phyloP scores from a whole-genome alignment of 37 sponge, comb jelly and placozoan species.

The Aplysina aerophoba region DNA sequence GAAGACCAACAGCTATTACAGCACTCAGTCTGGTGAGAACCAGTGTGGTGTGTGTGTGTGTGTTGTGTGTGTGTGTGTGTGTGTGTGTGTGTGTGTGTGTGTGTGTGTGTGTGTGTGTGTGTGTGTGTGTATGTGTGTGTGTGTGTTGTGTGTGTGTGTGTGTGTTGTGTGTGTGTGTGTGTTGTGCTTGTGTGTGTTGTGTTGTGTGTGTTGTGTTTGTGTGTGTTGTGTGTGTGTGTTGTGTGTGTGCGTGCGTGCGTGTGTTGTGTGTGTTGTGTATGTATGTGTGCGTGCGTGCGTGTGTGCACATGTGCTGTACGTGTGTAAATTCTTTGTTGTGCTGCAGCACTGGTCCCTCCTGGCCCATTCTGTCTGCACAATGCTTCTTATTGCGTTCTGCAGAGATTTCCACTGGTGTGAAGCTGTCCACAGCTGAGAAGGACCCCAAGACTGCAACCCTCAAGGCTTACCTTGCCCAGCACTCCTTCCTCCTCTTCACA shows the following conservation, averaged over 20 bases:
- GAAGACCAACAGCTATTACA: slow-evolving; percentile 30
- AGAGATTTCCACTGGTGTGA: slow-evolving; percentile 5
- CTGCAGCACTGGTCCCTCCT: neutral
- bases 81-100: no score
- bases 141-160: neutral
- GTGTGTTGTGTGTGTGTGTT: no score
- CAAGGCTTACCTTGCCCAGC: slow-evolving; percentile 29
- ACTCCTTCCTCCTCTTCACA: slow-evolving; percentile 10
- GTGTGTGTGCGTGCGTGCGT: no score
- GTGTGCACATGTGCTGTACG: neutral
- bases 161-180: neutral
- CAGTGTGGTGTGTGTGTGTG: no score
- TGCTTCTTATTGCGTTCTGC: neutral
- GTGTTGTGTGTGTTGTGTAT: neutral
- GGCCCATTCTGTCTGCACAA: neutral
- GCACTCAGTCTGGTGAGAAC: slow-evolving; percentile 30
- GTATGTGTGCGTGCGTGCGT: neutral
- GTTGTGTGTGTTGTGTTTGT: no score
- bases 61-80: no score
- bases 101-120: no score
- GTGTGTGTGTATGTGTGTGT: neutral
- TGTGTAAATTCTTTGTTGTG: neutral
- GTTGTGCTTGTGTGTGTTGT: neutral
- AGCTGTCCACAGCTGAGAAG: slow-evolving; percentile 1
- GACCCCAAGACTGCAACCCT: neutral